A percentile compares a stretch with the other conserved stretches of the same genome.
Evolutionary conservation across 2,113 vertebrate species (phyloP).

Genomic region (Megaceryle maxima): DNA sequence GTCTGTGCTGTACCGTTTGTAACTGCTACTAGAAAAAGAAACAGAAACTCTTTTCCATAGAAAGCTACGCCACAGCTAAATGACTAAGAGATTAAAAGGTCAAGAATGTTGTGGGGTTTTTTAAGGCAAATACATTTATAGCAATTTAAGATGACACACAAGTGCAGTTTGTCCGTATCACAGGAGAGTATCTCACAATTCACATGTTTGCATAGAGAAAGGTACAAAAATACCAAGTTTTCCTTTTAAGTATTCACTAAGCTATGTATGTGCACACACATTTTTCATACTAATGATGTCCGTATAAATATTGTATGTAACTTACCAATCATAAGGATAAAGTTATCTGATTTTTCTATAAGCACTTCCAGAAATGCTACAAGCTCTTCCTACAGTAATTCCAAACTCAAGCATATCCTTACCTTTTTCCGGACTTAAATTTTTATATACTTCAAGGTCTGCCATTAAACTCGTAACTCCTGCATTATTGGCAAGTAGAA

Average conservation of each 20-base stretch:
- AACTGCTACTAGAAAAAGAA: background rate
- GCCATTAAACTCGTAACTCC: constrained; percentile 83
- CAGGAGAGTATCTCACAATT: background rate
- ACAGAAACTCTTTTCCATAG: background rate
- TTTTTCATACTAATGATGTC: background rate
- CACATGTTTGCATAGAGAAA: background rate
- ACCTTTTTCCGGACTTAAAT: constrained; percentile 91
- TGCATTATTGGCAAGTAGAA: constrained; percentile 71
- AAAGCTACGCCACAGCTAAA: background rate
- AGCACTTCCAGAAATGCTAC: background rate
- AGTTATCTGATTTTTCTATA: background rate
- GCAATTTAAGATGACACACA: background rate
- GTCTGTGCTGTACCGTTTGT: background rate
- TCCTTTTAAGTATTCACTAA: background rate
- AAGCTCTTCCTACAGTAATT: background rate
- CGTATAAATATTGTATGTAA: background rate
- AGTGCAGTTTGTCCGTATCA: background rate
- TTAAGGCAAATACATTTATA: background rate
- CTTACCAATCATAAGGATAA: background rate
- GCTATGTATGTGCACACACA: background rate
- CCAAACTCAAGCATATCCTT: constrained; percentile 64
- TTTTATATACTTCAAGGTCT: constrained; percentile 94
- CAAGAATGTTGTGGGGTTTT: background rate
- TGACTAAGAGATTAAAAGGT: constrained; percentile 22
- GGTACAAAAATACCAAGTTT: background rate